Conservation (phyloP, 2,797 vertebrate species). For the Nannoperca australis region DNA sequence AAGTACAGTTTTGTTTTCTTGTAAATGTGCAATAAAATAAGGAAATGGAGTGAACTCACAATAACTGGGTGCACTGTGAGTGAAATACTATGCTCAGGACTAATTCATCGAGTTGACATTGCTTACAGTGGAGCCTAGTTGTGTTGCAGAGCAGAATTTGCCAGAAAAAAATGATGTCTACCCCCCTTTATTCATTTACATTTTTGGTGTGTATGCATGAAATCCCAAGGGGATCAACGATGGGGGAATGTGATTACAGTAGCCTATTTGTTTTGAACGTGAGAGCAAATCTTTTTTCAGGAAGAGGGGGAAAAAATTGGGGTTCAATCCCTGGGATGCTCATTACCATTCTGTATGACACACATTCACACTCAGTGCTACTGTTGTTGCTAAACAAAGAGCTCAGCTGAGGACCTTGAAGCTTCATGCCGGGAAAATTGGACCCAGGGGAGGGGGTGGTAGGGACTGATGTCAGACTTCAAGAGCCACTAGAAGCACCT, state of each 20-base stretch:
- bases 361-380: conserved; percentile 60
- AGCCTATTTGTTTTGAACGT: conserved; percentile 62
- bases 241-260: conserved; percentile 64
- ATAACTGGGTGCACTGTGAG: conserved; percentile 47
- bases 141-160: conserved; percentile 75
- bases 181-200: conserved; percentile 68
- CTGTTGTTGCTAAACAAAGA: conserved; percentile 76
- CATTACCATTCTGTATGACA: conserved; percentile 77
- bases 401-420: conserved; percentile 79
- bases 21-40: conserved; percentile 76
- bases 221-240: conserved; percentile 57
- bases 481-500: conserved; percentile 74
- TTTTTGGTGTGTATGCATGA: conserved; percentile 59
- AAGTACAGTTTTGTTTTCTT: conserved; percentile 70
- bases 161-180: conserved; percentile 68
- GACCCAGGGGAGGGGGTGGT: conserved; percentile 68
- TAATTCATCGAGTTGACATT: conserved; percentile 52
- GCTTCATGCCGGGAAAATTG: conserved; percentile 78
- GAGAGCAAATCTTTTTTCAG: conserved; percentile 74
- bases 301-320: conserved; percentile 37
- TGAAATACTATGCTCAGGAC: conserved; percentile 54
- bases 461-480: conserved; percentile 77
- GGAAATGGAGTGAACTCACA: conserved; percentile 56
- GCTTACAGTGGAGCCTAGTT: conserved; percentile 73
- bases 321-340: conserved; percentile 70